Evolutionary conservation across 2,888 invertebrate genomes (phyloP).

Genomic region (Eurytoma californica): DNA sequence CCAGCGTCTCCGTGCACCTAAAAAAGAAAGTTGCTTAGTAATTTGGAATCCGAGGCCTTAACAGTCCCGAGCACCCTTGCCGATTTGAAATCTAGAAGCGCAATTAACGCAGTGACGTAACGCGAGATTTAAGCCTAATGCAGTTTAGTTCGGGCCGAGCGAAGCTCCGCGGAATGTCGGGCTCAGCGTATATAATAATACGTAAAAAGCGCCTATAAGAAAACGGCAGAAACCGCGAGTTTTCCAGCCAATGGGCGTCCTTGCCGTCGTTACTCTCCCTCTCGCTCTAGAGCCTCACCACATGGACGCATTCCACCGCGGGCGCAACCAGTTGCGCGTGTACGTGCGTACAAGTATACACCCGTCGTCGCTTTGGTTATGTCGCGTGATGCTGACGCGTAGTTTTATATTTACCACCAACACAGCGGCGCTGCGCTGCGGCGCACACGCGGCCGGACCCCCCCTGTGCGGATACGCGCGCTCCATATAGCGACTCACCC

Average conservation of each 20-base stretch:
- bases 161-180: too few species aligned
- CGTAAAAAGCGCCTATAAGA: too few species aligned
- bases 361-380: neutral
- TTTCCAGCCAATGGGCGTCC: neutral
- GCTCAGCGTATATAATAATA: too few species aligned
- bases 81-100: too few species aligned
- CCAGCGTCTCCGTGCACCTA: too few species aligned
- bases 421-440: neutral
- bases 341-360: too few species aligned
- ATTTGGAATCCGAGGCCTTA: too few species aligned
- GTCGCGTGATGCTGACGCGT: constrained; percentile 52
- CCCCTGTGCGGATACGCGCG: neutral
- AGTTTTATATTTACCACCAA: constrained; percentile 39
- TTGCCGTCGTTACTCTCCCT: neutral
- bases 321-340: neutral
- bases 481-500: neutral
- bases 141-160: too few species aligned
- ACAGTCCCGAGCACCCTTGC: too few species aligned
- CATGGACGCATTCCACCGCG: neutral
- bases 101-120: too few species aligned
- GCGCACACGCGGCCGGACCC: neutral
- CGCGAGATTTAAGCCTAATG: too few species aligned
- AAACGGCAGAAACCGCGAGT: neutral
- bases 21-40: too few species aligned
- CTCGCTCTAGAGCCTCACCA: neutral